These are phyloP conservation scores for Calephelis nemesis DNA, from an alignment of 1,140 invertebrate species.

Conservation along the genomic window DNA sequence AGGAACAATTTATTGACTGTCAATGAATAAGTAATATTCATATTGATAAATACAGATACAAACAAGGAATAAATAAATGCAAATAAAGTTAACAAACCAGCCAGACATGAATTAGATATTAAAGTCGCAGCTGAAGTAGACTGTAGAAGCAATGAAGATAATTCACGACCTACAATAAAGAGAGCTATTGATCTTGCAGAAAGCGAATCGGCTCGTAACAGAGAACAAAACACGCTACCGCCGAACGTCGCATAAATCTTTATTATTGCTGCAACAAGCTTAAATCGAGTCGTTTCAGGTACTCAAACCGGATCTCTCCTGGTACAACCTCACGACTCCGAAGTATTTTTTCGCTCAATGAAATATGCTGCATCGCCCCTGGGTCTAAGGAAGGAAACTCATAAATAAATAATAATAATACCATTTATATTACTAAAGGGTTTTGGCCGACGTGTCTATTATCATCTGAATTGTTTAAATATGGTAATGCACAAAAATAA, in stretches of 20 bases:
- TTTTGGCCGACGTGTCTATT: constrained; percentile 76
- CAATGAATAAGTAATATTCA: background rate
- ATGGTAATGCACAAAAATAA: constrained; percentile 78
- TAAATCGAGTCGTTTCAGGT: constrained; percentile 69
- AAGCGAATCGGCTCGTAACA: constrained; percentile 72
- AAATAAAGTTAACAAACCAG: constrained; percentile 1
- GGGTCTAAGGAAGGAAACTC: constrained; percentile 67
- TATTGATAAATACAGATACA: background rate
- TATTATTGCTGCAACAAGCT: constrained; percentile 77
- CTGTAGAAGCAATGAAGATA: constrained; percentile 62
- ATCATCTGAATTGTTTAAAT: constrained; percentile 78
- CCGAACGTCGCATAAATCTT: constrained; percentile 77
- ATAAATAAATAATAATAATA: constrained; percentile 79
- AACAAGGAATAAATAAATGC: constrained; percentile 7
- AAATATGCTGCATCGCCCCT: constrained; percentile 71
- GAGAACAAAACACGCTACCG: constrained; percentile 76
- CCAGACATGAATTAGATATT: constrained; percentile 22
- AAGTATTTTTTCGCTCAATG: constrained; percentile 75
- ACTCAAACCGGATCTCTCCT: constrained; percentile 64
- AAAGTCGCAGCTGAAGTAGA: constrained; percentile 51
- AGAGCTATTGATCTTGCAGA: constrained; percentile 73
- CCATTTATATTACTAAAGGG: constrained; percentile 78
- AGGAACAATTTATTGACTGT: no score
- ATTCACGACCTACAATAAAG: constrained; percentile 68
- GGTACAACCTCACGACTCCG: constrained; percentile 71